Base-by-base conservation (phyloP, 2,113 vertebrate species). In the Numida meleagris region DNA sequence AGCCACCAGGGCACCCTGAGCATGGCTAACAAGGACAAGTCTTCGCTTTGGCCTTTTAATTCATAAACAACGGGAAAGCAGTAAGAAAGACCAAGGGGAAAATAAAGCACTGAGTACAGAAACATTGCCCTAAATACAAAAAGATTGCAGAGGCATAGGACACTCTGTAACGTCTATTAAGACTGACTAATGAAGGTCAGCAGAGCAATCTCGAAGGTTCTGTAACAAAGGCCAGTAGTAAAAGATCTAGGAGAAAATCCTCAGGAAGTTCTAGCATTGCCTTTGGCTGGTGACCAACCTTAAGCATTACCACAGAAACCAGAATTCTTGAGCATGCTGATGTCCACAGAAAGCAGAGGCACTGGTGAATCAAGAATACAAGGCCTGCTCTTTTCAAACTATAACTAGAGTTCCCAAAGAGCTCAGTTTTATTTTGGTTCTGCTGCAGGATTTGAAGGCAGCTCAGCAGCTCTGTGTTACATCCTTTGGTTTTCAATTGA, bases 401-500 rank as follows among this genome's bases (percentile, higher is more conserved):
- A 0, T 10, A 25, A 10, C 34, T 77, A 7, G 29, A 40, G 38
- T 7, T 62, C 40, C 67, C 3, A 0, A 5, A 9, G 62, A 53
- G 3, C 23, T 91, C 50, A 27, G 33, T 71, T 42, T 34, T 34
- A 27, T 12, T 12, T 46, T 24, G 10, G n/a, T 45, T 13, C 42
- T 62, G 33, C 29, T 73, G 27, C 1, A 45, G 61, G 67, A 68
- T 21, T 14, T 11, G 62, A 34, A 81, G 24, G 66, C 71, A 81
- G 40, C 40, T 62, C 80, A 81, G 43, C 68, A 27, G 13, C 34
- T 23, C 58, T 19, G 10, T 33, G 61, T 12, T 61, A 82, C 86
- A 83, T n/a, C 46, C 43, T 20, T 70, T 33, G 13, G 36, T 6
- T 70, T 79, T 50, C 48, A 53, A 7, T 15, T 25, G 9, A 8